Evolutionary conservation across 2,113 vertebrate genomes (phyloP).

Genomic region (Lethenteron camtschaticum): DNA sequence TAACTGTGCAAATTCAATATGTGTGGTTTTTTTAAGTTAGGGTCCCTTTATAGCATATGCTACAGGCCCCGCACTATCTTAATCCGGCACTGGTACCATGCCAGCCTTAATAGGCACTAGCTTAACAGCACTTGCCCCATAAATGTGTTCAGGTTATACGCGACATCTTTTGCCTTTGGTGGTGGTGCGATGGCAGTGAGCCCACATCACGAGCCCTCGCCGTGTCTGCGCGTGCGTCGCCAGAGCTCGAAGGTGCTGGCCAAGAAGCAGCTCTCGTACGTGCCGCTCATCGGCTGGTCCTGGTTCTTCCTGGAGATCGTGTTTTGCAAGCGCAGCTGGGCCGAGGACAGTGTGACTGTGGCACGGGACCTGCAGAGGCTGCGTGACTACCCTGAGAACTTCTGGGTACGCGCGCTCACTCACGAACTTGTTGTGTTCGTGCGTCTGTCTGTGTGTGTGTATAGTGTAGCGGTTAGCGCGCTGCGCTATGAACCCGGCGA

Average conservation of each 20-base stretch:
- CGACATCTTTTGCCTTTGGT: no score
- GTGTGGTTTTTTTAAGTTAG: no score
- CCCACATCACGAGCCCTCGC: background rate
- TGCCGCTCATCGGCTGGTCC: constrained; percentile 92
- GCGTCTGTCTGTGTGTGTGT: background rate
- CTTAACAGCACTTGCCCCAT: no score
- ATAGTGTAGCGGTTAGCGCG: no score
- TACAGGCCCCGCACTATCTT: no score
- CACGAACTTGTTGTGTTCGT: background rate
- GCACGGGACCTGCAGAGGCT: constrained; percentile 43
- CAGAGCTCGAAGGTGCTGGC: constrained; percentile 84
- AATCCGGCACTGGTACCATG: no score
- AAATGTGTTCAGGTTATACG: no score
- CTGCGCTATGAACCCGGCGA: no score
- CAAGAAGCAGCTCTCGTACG: constrained; percentile 69
- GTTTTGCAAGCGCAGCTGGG: constrained; percentile 85
- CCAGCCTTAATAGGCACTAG: no score
- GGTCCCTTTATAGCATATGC: no score
- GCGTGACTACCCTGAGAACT: constrained; percentile 65
- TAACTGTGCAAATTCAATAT: no score
- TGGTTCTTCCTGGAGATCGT: constrained; percentile 95
- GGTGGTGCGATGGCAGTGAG: no score
- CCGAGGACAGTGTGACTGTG: constrained; percentile 58
- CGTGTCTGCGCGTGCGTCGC: constrained; percentile 10
- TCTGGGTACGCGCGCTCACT: constrained; percentile 33